Base-by-base conservation (phyloP, 1,140 invertebrate genomes). In the Brachionus plicatilis region DNA sequence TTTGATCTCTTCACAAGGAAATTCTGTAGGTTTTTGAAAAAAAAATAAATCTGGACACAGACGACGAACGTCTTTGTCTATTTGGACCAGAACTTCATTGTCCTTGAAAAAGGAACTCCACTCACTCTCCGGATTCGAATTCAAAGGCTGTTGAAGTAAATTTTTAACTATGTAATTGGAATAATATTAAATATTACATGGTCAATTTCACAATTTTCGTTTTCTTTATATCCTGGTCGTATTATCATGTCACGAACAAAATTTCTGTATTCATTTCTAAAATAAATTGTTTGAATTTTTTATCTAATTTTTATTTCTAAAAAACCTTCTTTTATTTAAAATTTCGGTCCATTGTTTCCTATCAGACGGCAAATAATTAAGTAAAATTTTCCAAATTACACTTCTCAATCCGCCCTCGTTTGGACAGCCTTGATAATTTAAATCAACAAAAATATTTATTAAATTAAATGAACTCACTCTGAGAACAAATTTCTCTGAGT, bases 21-120 rank as follows among this genome's bases (percentile, higher is more conserved):
- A 95, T 80, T 95, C 94, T 7, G 95, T 96, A 7, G 95, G 92
- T 89, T 93, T 94, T 91, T 97, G 96, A 89, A 98, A 98, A 89
- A 98, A 98, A 83, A 94, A 96, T 88, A 99, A 95, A 88, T 98
- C 96, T 68, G 96, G 96, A 90, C 95, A 98, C 0, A 99, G 88
- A 24, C 96, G 92, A 85, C 47, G 33, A 45, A 53, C 66, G 91
- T 99, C 96, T 90, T 97, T 98, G 89, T 98, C 96, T 87, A 99
- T 98, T 92, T 99, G 96, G 78, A 96, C 84, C 9, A 99, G 88
- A 85, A 96, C 94, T 91, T 99, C 96, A 90, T 98, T 98, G 88
- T 99, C 96, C 89, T 95, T 96, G 88, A 98, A 99, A 89, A 93
- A 96, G 0, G 92, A 93, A 85, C 94, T 93, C 96, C 96, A 99